phyloP scores from a whole-genome alignment of 2,797 vertebrate species.

The Thaleichthys pacificus region DNA sequence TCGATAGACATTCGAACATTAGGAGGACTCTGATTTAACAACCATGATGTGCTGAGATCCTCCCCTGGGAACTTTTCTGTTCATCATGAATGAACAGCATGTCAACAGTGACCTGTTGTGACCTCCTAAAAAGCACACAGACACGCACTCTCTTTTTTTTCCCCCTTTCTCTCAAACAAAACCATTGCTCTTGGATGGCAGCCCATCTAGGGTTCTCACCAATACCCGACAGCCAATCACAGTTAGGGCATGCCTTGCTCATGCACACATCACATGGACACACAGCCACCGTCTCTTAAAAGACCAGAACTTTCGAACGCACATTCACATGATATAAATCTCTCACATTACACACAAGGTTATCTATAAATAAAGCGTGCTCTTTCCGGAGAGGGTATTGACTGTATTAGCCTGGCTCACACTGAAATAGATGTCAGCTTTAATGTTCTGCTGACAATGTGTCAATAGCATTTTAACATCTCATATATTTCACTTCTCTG shows the following conservation, averaged over 20 bases:
- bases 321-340: background rate
- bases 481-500: background rate
- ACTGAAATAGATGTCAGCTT: background rate
- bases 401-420: background rate
- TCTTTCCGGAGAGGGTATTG: background rate
- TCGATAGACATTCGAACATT: background rate
- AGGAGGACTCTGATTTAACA: too few species aligned
- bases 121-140: background rate
- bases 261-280: slow-evolving; percentile 10
- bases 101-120: background rate
- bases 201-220: background rate
- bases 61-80: background rate
- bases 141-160: slow-evolving; percentile 1
- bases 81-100: background rate
- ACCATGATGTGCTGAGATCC: background rate
- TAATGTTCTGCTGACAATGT: background rate
- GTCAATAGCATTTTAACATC: background rate
- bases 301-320: background rate
- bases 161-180: background rate
- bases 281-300: too few species aligned
- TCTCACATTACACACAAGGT: background rate
- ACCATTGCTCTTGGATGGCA: background rate
- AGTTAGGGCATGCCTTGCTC: slow-evolving; percentile 12
- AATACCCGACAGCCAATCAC: slow-evolving; percentile 12
- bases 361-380: background rate